Evolutionary conservation across 1,140 invertebrate genomes (phyloP), one percentile per base, ranked within the genome.

Genomic region (Coelopa frigida): DNA sequence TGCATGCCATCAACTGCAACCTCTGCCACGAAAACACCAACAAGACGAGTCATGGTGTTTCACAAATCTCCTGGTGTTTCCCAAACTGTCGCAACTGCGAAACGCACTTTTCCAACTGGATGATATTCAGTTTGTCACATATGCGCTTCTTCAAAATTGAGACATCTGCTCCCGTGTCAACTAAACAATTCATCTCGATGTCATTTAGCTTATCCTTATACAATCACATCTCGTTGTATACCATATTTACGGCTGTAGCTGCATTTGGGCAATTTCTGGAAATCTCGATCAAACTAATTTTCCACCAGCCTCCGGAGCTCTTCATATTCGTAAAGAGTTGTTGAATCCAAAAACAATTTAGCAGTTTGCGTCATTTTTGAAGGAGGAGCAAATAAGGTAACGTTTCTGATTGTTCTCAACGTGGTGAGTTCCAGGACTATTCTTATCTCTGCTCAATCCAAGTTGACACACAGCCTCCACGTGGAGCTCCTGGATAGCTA

Each of bases 151-250:
- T 38, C 11, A 50, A n/a, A 15, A 49, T 21, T 22, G 35, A 29
- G n/a, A 44, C 42, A 32, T 49, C 42, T 4, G 42, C 23, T 5
- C 47, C 47, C 10, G 41, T 49, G 22, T 49, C 48, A 0, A 49
- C 26, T 8, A 49, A 18, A 38, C 48, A 49, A 2, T 23, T 14
- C 7, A 49, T 14, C 29, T 31, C 24, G 6, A 29, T 31, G 29
- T 23, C 26, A 4, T 44, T 38, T 12, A 49, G 5, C 15, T 1
- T 15, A 11, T 44, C 32, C 11, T 5, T 7, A 24, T 49, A 44
- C 4, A 44, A 33, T n/a, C 48, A 42, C 6, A 20, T 23, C 7
- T 11, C n/a, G 6, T 32, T n/a, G 27, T 29, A 38, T 6, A 44
- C 20, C 10, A 49, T 11, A 14, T 44, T n/a, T 3, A 49, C 23